Evolutionary conservation across 2,113 vertebrate species (phyloP).

Genomic region (Toxotes jaculatrix): DNA sequence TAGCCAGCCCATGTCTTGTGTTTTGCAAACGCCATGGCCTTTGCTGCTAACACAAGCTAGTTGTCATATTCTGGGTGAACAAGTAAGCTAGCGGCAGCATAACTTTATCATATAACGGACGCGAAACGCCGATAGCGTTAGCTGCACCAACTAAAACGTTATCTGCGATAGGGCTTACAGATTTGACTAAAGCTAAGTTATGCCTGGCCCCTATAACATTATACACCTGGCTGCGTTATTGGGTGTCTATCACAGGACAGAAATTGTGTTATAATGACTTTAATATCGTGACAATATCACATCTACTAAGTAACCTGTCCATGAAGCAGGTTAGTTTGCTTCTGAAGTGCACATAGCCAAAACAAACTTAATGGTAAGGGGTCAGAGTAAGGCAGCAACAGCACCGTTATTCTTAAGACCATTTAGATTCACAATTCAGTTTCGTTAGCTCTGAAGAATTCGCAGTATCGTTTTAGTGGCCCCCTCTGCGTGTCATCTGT

Average conservation of each 20-base stretch:
- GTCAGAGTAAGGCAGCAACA: not conserved
- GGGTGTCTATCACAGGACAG: not conserved
- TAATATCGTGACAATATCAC: not conserved
- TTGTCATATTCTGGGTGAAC: constrained; percentile 8
- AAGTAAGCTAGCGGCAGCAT: constrained; percentile 27
- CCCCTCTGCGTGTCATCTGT: not conserved
- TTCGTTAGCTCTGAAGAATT: not conserved
- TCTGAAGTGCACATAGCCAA: not conserved
- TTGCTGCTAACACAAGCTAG: constrained; percentile 8
- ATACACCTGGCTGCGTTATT: not conserved
- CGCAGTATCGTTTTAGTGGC: not conserved
- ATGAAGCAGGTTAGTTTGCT: not conserved
- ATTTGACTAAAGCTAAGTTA: not conserved
- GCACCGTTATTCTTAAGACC: not conserved
- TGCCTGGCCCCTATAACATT: not conserved
- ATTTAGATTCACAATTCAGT: not conserved
- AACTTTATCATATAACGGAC: not conserved
- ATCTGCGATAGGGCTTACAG: not conserved
- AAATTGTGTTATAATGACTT: no score
- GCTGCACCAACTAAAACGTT: not conserved
- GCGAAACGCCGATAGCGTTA: not conserved
- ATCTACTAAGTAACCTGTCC: not conserved
- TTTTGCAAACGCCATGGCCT: not conserved
- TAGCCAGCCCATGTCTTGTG: not conserved
- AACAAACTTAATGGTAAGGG: not conserved